phyloP scores from a whole-genome alignment of 92 coral and sea anemone species.

The Siderastrea radians region DNA sequence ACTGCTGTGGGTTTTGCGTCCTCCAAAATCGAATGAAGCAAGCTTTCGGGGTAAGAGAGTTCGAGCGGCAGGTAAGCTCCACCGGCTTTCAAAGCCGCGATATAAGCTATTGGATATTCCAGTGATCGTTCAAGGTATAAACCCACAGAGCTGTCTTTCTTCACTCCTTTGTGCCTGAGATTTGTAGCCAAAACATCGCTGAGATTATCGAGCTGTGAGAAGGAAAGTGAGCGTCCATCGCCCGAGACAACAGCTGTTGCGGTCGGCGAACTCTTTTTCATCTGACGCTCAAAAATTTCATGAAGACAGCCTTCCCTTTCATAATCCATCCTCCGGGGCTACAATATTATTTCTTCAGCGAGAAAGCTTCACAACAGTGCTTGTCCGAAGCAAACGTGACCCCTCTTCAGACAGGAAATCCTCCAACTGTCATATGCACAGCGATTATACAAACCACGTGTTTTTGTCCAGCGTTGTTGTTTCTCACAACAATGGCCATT shows the following conservation, averaged over 20 bases:
- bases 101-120: slow-evolving; percentile 86
- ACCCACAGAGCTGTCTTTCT: slow-evolving; percentile 81
- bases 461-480: neutral
- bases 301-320: slow-evolving; percentile 85
- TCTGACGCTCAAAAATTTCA: slow-evolving; percentile 83
- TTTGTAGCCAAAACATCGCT: slow-evolving; percentile 76
- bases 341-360: neutral
- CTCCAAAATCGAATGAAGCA: slow-evolving; percentile 78
- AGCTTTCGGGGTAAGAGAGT: slow-evolving; percentile 78
- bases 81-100: slow-evolving; percentile 87
- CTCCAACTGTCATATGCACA: neutral
- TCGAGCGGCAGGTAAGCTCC: slow-evolving; percentile 91
- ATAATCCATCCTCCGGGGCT: slow-evolving; percentile 65
- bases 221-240: slow-evolving; percentile 82
- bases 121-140: slow-evolving; percentile 79
- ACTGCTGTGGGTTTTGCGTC: slow-evolving; percentile 85
- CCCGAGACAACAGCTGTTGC: slow-evolving; percentile 81
- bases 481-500: neutral
- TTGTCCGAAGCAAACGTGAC: neutral
- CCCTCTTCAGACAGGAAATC: slow-evolving; percentile 14
- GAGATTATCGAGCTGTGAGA: slow-evolving; percentile 74
- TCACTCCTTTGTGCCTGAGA: slow-evolving; percentile 85
- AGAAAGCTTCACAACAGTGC: neutral
- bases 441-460: slow-evolving; percentile 17
- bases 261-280: slow-evolving; percentile 68